Evolutionary conservation across 2,888 invertebrate species (phyloP), one percentile per base, ranked within the genome.

Genomic region (Tricholauxania praeusta): DNA sequence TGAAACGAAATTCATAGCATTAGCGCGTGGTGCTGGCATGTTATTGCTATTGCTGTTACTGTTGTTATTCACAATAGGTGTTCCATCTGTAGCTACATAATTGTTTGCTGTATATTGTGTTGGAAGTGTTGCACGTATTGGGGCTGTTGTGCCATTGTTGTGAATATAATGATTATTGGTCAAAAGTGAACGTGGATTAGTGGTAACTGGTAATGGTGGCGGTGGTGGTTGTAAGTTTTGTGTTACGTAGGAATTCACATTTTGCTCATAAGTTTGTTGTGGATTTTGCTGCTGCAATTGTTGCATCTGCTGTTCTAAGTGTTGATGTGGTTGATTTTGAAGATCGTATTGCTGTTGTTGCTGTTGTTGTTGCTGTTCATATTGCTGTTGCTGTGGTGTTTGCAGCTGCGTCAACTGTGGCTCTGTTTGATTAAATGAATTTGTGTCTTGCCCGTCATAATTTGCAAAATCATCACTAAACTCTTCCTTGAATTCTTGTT

Each of bases 321-420:
- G 77, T n/a, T 81, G 81, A 12, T 78, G 82, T 15, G 6, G 7
- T 55, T 49, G 72, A 72, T 72, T 60, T 51, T 71, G 74, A 15
- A 60, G 66, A 51, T 67, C 67, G 15, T 76, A 72, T 63, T 73
- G 65, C 39, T 71, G 68, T n/a, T 68, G 72, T 63, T 72, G 71
- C 64, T 72, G 74, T 51, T 69, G 52, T 15, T 75, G 59, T 59
- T 49, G 65, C 53, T 71, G 71, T 39, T 75, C 64, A 32, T 55
- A 72, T 15, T 69, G 68, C n/a, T 67, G 71, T 57, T 72, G 71
- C 22, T 72, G 71, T 63, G 84, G 83, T 12, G 82, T 84, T 72
- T 82, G 82, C 71, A 82, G 59, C 68, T 82, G 84, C 14, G 82
- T 79, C 69, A 84, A 66, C 70, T 82, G 82, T 57, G 80, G 72